These are phyloP conservation scores for Dromius quadrimaculatus DNA, from an alignment of 2,888 invertebrate species.

Conservation along the genomic window DNA sequence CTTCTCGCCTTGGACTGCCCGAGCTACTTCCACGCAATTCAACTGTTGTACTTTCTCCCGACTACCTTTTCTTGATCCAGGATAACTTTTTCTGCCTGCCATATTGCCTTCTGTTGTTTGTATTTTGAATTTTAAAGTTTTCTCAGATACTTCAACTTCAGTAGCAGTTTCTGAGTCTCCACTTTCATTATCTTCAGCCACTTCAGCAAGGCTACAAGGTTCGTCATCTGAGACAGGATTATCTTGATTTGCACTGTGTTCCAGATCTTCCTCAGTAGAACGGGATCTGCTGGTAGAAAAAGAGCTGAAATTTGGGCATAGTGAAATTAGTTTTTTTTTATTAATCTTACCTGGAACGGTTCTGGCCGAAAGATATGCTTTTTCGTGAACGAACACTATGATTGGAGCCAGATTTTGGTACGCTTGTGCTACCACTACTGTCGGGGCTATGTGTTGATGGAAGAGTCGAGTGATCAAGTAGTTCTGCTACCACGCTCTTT, in stretches of 20 bases:
- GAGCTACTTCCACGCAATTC: conserved; percentile 66
- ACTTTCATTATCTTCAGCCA: conserved; percentile 71
- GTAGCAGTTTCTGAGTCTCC: conserved; percentile 78
- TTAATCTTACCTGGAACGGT: conserved; percentile 62
- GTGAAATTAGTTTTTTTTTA: background rate
- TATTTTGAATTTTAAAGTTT: conserved; percentile 81
- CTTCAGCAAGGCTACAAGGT: conserved; percentile 67
- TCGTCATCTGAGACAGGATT: conserved; percentile 58
- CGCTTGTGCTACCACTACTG: conserved; percentile 63
- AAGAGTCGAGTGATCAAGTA: conserved; percentile 61
- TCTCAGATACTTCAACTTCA: conserved; percentile 81
- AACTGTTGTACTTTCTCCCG: conserved; percentile 70
- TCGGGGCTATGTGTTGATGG: conserved; percentile 67
- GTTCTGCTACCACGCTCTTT: conserved; percentile 69
- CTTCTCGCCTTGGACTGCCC: conserved; percentile 67
- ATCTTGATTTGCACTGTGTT: conserved; percentile 64
- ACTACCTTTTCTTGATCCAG: conserved; percentile 77
- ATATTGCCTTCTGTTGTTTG: conserved; percentile 77
- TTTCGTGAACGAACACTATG: conserved; percentile 70
- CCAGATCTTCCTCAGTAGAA: conserved; percentile 69
- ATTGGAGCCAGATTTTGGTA: conserved; percentile 68
- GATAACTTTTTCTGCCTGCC: conserved; percentile 73
- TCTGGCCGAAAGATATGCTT: conserved; percentile 67
- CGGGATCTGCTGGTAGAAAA: conserved; percentile 64
- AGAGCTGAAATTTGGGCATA: conserved; percentile 21